Evolutionary conservation across 1,140 invertebrate genomes (phyloP).

Genomic region (Bombus ignitus): DNA sequence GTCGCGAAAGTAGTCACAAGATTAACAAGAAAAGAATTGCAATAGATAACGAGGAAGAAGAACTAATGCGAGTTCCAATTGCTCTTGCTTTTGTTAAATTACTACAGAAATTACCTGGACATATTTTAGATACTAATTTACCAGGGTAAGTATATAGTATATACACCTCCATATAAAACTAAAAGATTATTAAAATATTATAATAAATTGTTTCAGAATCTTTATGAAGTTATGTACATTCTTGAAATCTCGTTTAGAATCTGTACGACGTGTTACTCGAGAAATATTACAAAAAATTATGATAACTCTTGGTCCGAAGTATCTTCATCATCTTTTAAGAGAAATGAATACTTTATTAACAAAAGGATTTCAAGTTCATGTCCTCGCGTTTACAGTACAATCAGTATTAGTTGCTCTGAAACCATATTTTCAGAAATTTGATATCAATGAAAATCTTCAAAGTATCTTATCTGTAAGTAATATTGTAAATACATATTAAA

Average conservation of each 20-base stretch:
- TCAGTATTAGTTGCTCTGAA: constrained; percentile 90
- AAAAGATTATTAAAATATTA: background rate
- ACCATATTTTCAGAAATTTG: constrained; percentile 85
- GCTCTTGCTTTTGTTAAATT: constrained; percentile 96
- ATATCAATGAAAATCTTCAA: constrained; percentile 90
- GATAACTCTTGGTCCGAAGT: constrained; percentile 91
- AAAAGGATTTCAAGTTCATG: constrained; percentile 96
- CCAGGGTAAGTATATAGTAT: constrained; percentile 86
- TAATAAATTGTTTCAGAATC: constrained; percentile 85
- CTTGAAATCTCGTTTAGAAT: constrained; percentile 93
- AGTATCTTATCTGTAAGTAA: constrained; percentile 89
- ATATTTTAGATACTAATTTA: constrained; percentile 89
- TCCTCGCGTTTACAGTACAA: constrained; percentile 95
- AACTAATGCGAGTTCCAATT: constrained; percentile 94
- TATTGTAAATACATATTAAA: background rate
- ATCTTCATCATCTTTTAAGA: constrained; percentile 90
- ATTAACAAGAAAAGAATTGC: constrained; percentile 87
- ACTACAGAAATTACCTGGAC: constrained; percentile 92
- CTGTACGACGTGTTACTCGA: constrained; percentile 92
- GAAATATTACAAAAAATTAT: constrained; percentile 96
- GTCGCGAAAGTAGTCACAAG: constrained; percentile 91
- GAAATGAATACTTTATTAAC: constrained; percentile 92
- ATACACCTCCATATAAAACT: background rate
- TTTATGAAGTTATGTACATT: constrained; percentile 95
- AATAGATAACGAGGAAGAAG: constrained; percentile 91